Conservation (phyloP, 2,888 invertebrate species). For the Catocala fraxini region DNA sequence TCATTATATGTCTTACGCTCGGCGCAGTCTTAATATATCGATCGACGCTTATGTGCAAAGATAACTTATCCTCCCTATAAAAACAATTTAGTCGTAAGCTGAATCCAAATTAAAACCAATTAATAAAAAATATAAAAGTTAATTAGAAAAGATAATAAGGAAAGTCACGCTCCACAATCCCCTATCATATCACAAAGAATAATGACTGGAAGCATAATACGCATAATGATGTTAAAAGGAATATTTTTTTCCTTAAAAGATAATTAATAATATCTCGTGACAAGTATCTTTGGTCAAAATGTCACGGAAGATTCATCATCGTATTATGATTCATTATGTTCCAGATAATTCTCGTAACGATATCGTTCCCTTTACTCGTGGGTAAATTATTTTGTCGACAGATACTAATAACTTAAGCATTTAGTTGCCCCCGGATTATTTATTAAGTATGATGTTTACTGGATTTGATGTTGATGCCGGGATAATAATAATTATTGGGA, state of each 20-base stretch:
- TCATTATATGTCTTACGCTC: too few relatives aligned
- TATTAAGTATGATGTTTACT: conserved; percentile 21
- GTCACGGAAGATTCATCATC: conserved; percentile 48
- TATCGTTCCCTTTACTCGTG: conserved; percentile 21
- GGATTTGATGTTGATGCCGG: conserved; percentile 9
- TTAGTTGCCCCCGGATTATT: conserved; percentile 23
- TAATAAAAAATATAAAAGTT: conserved; percentile 1
- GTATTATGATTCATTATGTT: conserved; percentile 45
- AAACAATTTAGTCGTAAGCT: background rate
- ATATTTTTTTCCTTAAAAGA: conserved; percentile 30
- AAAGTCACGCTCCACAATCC: conserved; percentile 35
- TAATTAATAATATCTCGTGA: conserved; percentile 51
- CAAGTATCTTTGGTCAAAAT: conserved; percentile 52
- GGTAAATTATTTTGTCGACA: conserved; percentile 39
- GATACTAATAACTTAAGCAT: conserved; percentile 21
- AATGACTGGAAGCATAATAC: conserved; percentile 30
- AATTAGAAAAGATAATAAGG: conserved; percentile 17
- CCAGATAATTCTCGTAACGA: conserved; percentile 38
- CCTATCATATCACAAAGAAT: conserved; percentile 37
- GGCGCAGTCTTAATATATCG: too few relatives aligned
- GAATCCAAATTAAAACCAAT: background rate
- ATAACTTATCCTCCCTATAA: background rate
- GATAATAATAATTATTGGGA: conserved; percentile 5
- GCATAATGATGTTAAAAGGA: conserved; percentile 40
- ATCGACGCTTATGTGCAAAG: too few relatives aligned